Conservation (phyloP, 2,113 vertebrate genomes). For the Gymnarchus niloticus region DNA sequence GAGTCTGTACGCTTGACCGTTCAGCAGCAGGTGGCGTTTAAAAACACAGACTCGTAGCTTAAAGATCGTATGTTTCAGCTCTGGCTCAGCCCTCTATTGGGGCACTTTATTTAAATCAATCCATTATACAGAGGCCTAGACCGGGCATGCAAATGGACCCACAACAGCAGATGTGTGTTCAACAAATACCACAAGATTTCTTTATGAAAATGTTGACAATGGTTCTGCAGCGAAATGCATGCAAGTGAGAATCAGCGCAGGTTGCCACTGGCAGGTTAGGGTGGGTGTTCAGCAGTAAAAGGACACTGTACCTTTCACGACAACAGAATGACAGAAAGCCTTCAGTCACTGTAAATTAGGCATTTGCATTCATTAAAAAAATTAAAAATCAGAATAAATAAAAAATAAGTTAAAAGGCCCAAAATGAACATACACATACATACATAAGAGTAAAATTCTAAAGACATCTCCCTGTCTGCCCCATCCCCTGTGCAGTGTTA, state of each 20-base stretch:
- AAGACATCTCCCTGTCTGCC: slow-evolving; percentile 43
- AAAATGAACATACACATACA: slow-evolving; percentile 24
- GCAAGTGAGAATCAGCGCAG: not conserved
- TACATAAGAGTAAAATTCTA: slow-evolving; percentile 44
- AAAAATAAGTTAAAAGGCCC: slow-evolving; percentile 49
- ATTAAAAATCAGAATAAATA: slow-evolving; percentile 53
- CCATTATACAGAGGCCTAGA: no score
- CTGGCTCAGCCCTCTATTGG: no score
- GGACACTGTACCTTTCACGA: not conserved
- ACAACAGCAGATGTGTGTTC: not conserved
- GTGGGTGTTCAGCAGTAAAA: not conserved
- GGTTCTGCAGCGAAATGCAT: slow-evolving; percentile 13
- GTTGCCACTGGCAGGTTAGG: slow-evolving; percentile 21
- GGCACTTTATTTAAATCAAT: no score
- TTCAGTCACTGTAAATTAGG: not conserved
- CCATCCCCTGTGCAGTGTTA: slow-evolving; percentile 57
- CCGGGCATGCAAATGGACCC: no score
- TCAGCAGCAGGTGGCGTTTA: no score
- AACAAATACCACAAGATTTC: not conserved
- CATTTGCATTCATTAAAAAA: slow-evolving; percentile 15
- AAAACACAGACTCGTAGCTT: no score
- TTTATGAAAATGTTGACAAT: slow-evolving; percentile 30
- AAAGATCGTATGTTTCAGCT: no score
- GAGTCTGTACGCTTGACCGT: no score
- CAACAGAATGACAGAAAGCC: not conserved